These are phyloP conservation scores for Drosophila infuscata DNA, from an alignment of 2,888 invertebrate species.

Conservation along the genomic window DNA sequence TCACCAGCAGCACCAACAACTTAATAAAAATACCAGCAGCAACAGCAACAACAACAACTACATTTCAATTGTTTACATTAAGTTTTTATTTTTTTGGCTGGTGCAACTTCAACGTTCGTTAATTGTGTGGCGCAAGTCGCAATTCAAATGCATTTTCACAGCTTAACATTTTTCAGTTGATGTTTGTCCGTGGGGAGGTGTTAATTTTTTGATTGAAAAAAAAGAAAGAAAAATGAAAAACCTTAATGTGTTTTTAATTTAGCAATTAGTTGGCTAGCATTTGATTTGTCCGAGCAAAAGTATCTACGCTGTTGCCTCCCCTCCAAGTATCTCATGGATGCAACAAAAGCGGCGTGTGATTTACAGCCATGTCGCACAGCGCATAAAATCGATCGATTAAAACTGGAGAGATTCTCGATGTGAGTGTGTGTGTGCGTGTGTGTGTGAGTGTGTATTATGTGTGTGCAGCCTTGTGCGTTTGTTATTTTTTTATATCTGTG, in stretches of 20 bases:
- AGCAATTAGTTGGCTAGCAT: constrained; percentile 58
- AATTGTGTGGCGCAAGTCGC: constrained; percentile 42
- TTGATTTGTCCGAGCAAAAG: constrained; percentile 42
- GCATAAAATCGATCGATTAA: constrained; percentile 78
- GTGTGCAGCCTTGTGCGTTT: constrained; percentile 23
- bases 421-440: constrained; percentile 16
- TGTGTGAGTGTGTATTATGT: constrained; percentile 15
- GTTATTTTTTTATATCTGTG: constrained; percentile 29
- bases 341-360: constrained; percentile 66
- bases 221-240: constrained; percentile 8
- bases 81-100: constrained; percentile 7
- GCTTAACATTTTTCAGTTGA: constrained; percentile 24
- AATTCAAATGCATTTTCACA: constrained; percentile 64
- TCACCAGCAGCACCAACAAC: constrained; percentile 13
- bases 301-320: constrained; percentile 19
- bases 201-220: constrained; percentile 45
- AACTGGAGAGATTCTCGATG: constrained; percentile 54
- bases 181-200: constrained; percentile 7
- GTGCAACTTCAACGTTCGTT: constrained; percentile 30
- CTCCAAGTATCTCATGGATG: constrained; percentile 53
- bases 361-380: constrained; percentile 72
- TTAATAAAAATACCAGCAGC: constrained; percentile 16
- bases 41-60: constrained; percentile 4
- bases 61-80: constrained; percentile 49
- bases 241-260: constrained; percentile 74